Conservation (phyloP, 2,888 invertebrate genomes). For the Metellina segmentata region DNA sequence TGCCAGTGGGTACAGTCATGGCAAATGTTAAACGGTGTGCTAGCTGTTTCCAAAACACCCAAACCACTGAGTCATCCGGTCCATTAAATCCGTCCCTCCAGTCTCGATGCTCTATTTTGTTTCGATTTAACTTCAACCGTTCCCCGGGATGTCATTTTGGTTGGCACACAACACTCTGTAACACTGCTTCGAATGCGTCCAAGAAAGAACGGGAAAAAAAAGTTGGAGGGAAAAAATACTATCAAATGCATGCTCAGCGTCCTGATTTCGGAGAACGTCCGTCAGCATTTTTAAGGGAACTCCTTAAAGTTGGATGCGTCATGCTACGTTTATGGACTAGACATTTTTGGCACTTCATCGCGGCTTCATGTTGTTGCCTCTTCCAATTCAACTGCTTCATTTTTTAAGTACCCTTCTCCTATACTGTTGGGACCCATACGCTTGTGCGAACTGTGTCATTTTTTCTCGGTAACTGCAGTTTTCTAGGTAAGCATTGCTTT, state of each 20-base stretch:
- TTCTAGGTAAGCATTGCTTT: too few species aligned
- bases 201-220: not conserved
- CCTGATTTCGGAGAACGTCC: conserved; percentile 60
- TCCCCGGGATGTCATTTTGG: not conserved
- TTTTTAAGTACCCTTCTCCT: not conserved
- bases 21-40: not conserved
- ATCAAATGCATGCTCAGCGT: conserved; percentile 32
- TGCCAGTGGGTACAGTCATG: not conserved
- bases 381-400: not conserved
- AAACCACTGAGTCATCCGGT: not conserved
- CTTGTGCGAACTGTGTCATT: not conserved
- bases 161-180: not conserved
- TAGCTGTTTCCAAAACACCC: not conserved
- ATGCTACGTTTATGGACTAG: conserved; percentile 47
- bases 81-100: not conserved
- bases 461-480: not conserved
- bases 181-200: not conserved
- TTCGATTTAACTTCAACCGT: not conserved
- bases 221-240: not conserved
- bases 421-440: not conserved
- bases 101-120: not conserved
- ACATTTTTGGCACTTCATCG: conserved; percentile 59
- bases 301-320: conserved; percentile 51
- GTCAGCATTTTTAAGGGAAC: conserved; percentile 58
- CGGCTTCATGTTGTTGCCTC: not conserved